phyloP scores from a whole-genome alignment of 2,113 vertebrate genomes.

The Parus major region DNA sequence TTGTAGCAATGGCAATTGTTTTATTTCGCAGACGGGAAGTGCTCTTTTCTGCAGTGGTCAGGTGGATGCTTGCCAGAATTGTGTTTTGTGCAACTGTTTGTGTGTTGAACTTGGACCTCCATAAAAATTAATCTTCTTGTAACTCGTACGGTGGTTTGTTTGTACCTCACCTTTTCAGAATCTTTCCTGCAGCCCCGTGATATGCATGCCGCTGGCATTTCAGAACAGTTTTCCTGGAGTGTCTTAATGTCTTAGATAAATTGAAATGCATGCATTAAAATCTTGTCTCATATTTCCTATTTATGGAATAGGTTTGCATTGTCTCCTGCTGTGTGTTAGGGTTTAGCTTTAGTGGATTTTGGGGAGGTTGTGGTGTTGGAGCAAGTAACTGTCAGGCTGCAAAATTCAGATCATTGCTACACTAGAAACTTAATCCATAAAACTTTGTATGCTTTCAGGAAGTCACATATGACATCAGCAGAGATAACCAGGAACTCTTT shows the following conservation, averaged over 20 bases:
- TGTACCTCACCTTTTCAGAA: not conserved
- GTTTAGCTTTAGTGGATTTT: not conserved
- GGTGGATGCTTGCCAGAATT: conserved; percentile 33
- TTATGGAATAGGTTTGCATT: not conserved
- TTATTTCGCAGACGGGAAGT: conserved; percentile 3
- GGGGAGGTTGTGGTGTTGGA: not conserved
- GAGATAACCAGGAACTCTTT: not conserved
- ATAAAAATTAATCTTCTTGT: not conserved
- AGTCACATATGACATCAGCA: not conserved
- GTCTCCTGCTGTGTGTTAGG: not conserved
- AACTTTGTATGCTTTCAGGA: not conserved
- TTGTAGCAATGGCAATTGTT: not conserved
- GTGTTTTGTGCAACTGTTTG: conserved; percentile 24
- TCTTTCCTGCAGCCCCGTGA: not conserved
- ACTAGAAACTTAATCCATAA: not conserved
- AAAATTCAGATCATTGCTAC: not conserved
- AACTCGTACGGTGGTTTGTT: not conserved
- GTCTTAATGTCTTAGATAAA: not conserved
- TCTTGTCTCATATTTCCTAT: not conserved
- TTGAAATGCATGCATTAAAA: not conserved
- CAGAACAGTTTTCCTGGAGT: not conserved
- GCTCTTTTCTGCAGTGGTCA: not conserved
- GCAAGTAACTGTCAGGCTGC: not conserved
- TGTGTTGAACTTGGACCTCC: not conserved
- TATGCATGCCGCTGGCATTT: not conserved